Evolutionary conservation across 1,140 invertebrate species (phyloP).

Genomic region (Lordiphosa clarofinis): DNA sequence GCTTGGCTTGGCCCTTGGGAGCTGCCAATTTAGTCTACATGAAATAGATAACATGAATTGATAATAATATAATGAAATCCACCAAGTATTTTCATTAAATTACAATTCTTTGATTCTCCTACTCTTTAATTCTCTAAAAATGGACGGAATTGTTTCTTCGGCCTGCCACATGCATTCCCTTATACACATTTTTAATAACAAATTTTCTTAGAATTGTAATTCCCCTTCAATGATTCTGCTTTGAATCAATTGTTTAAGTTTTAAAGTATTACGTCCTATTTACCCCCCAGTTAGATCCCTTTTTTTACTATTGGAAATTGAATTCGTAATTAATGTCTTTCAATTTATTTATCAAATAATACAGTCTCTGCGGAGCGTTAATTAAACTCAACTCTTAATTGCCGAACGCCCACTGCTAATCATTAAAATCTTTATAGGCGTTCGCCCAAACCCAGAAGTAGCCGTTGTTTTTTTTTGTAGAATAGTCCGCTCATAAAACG

Average conservation of each 20-base stretch:
- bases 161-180: too few relatives aligned
- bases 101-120: too few relatives aligned
- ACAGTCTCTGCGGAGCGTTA: constrained; percentile 22
- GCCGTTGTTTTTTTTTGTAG: constrained; percentile 8
- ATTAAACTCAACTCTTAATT: constrained; percentile 42
- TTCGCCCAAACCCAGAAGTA: neutral
- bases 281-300: constrained; percentile 5
- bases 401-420: constrained; percentile 43
- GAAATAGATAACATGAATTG: too few relatives aligned
- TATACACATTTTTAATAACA: too few relatives aligned
- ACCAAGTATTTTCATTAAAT: too few relatives aligned
- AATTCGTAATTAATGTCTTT: constrained; percentile 45
- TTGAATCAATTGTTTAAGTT: neutral
- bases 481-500: constrained; percentile 37
- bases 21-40: too few relatives aligned
- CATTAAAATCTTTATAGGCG: constrained; percentile 51
- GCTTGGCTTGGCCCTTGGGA: too few relatives aligned
- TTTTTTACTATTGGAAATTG: neutral
- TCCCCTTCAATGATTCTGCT: neutral
- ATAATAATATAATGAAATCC: too few relatives aligned
- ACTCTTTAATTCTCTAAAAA: too few relatives aligned
- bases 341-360: constrained; percentile 45
- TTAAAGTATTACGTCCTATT: constrained; percentile 26
- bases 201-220: too few relatives aligned
- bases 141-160: too few relatives aligned